Base-by-base conservation (phyloP, 1,140 invertebrate species). In the Tachypleus tridentatus region DNA sequence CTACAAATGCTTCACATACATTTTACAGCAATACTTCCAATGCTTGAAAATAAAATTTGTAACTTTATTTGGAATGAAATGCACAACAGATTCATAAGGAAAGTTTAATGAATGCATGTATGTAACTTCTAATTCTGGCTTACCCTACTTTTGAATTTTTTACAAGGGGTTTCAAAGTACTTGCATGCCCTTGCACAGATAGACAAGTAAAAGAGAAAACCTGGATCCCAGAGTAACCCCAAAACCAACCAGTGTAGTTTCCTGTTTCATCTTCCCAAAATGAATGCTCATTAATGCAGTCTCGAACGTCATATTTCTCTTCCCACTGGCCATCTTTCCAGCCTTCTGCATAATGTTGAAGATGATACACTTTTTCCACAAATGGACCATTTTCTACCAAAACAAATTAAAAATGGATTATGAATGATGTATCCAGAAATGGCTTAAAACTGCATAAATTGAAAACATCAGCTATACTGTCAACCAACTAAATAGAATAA, bases 341-440 rank as follows among this genome's bases (percentile, higher is more conserved):
- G 73, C 91, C 89, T 74, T 93, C 84, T 73, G 86, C 82, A 75
- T 86, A 97, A 74, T 93, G 85, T 79, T 94, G 86, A 49, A 98
- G 79, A 48, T 92, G 82, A 71, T 89, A 91, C 1, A 91, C 78
- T 66, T 82, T 76, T 72, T 96, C 88, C 52, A 95, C 81, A 5
- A 78, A 67, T 51, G 80, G 70, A 70, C 73, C 67, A 76, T 76
- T 77, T 68, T 79, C 69, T 78, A 56, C 67, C 70, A 61, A 73
- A 71, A 54, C 49, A 68, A 11, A 61, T 53, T 47, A 69, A 10
- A 58, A 5, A 9, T 57, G 8, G 51, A 63, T 61, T 51, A 29
- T 59, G n/a, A 63, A 58, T 8, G 57, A 51, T 4, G 61, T 65
- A 51, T 68, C 53, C 8, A 51, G 67, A 51, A 7, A 51, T 51